phyloP scores from a whole-genome alignment of 2,888 invertebrate genomes.

The Volucella zonaria region DNA sequence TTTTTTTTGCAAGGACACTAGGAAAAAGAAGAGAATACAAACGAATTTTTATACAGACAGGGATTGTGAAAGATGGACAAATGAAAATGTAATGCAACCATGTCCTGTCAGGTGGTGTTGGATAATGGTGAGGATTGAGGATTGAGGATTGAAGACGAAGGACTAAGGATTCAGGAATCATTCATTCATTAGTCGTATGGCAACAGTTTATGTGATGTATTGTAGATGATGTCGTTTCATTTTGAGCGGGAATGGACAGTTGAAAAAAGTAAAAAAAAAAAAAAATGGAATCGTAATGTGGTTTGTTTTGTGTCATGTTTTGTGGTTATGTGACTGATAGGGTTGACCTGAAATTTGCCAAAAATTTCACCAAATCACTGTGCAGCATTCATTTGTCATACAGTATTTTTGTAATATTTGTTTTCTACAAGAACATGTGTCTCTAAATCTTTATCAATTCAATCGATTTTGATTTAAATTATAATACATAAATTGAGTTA shows the following conservation, averaged over 20 bases:
- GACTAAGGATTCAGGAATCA: no score
- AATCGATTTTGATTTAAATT: no score
- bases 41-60: conserved; percentile 14
- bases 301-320: conserved; percentile 55
- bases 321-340: conserved; percentile 31
- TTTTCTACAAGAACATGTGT: no score
- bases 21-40: background rate
- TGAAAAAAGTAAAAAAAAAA: background rate
- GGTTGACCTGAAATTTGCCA: conserved; percentile 2
- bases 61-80: conserved; percentile 42
- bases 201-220: conserved; percentile 13
- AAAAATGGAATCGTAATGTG: conserved; percentile 7
- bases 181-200: conserved; percentile 22
- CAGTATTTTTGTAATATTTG: background rate
- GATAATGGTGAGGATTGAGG: conserved; percentile 45
- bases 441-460: no score
- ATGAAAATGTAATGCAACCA: conserved; percentile 46
- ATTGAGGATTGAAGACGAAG: background rate
- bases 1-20: conserved; percentile 13
- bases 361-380: conserved; percentile 31
- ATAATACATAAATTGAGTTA: no score
- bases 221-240: conserved; percentile 36
- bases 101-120: conserved; percentile 63
- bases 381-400: conserved; percentile 1
- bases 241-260: conserved; percentile 7